These are phyloP conservation scores for Scartelaos histophorus DNA, from an alignment of 2,113 vertebrate genomes.

Conservation along the genomic window DNA sequence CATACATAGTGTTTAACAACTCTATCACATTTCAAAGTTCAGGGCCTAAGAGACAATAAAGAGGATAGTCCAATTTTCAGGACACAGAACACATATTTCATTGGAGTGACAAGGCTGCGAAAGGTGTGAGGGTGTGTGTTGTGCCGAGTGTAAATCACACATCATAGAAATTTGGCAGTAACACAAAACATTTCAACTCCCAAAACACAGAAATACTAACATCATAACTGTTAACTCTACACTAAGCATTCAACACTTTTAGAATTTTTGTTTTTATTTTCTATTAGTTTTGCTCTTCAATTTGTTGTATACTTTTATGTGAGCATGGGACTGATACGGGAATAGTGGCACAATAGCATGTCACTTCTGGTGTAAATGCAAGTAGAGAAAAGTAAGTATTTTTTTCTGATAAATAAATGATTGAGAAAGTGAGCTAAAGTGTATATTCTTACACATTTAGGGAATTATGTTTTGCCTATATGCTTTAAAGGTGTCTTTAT, in stretches of 20 bases:
- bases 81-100: not conserved
- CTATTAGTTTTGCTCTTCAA: not conserved
- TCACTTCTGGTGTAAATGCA: not conserved
- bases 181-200: not conserved
- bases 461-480: conserved; percentile 65
- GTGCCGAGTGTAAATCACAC: conserved; percentile 30
- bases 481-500: conserved; percentile 69
- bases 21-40: conserved; percentile 33
- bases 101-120: conserved; percentile 14
- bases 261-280: not conserved
- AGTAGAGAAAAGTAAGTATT: not conserved
- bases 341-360: not conserved
- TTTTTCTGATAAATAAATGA: conserved; percentile 59
- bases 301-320: not conserved
- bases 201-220: conserved; percentile 15
- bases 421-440: conserved; percentile 70
- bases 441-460: conserved; percentile 57
- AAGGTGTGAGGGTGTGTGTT: conserved; percentile 34
- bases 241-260: conserved; percentile 16
- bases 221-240: conserved; percentile 17
- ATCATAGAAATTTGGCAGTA: conserved; percentile 18
- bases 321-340: conserved; percentile 3
- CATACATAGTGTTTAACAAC: conserved; percentile 45
- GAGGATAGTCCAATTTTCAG: conserved; percentile 13
- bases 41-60: conserved; percentile 19